A percentile compares a stretch with the other conserved stretches of the same genome.
These are phyloP conservation scores for Astreopora myriophthalma DNA, from an alignment of 64 coral and sea anemone species.

Conservation along the genomic window DNA sequence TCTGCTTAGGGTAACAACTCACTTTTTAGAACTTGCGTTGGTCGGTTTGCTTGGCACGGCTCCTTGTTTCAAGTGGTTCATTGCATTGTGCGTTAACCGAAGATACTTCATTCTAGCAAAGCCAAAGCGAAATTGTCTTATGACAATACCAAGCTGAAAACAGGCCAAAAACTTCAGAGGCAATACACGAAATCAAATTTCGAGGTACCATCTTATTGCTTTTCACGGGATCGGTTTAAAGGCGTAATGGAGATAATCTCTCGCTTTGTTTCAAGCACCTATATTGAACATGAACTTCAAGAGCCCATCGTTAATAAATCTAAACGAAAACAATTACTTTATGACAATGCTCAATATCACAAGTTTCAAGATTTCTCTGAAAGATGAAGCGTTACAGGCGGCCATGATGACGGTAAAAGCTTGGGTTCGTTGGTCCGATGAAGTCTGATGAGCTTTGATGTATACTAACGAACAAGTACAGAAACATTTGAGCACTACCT, in stretches of 20 bases:
- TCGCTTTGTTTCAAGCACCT: neutral
- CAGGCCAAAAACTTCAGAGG: no score
- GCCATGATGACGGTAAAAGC: no score
- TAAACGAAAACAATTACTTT: conserved; percentile 22
- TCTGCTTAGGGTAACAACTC: no score
- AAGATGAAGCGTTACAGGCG: neutral
- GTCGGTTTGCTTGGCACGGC: neutral
- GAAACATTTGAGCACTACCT: neutral
- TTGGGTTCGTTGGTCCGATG: neutral
- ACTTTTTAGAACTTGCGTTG: no score
- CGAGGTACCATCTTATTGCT: neutral
- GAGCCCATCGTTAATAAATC: neutral
- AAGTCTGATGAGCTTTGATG: neutral
- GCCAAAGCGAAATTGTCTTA: neutral
- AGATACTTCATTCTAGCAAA: neutral
- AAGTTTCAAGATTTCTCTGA: neutral
- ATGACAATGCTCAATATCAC: neutral
- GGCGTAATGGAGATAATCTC: neutral
- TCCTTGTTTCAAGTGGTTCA: neutral
- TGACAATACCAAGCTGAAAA: neutral
- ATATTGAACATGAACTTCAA: neutral
- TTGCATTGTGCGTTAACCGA: neutral
- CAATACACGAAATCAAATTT: neutral
- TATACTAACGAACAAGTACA: neutral
- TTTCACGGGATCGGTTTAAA: neutral